Evolutionary conservation across 2,113 vertebrate species (phyloP), one percentile per base, ranked within the genome.

Genomic region (Bubo bubo): DNA sequence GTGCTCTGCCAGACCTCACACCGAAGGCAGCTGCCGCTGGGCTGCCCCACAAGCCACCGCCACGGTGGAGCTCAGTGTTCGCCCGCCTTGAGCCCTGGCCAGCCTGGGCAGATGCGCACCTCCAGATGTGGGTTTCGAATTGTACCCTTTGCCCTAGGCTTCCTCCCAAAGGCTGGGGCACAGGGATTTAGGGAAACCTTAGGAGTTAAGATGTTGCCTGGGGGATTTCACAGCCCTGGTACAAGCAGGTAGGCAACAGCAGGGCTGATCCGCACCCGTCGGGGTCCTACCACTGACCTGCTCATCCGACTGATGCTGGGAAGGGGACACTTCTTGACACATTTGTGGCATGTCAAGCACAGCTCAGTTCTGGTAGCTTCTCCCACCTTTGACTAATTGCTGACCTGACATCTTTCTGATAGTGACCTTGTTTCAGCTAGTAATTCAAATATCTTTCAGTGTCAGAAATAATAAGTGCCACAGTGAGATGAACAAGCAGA

Each of bases 401-500:
- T 93, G 96, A 96, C 98, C 98, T 96, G 98, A 98, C 98, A 97
- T 95, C 97, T 97, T 95, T 97, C 97, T 97, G 97, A 95, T 62
- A 94, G 96, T 98, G 98, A 98, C 97, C 98, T 98, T 97, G 97
- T 97, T 96, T 97, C 97, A 79, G 97, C 97, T 93, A 97, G 97
- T 97, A 97, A 98, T 97, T 97, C 97, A 96, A 97, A 95, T 97
- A 95, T 98, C 97, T 98, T 97, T 97, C 97, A 94, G 96, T 97
- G 98, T 98, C 98, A 98, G 97, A 97, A 98, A 96, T 98, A 98
- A 98, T 98, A 98, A 98, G 97, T 82, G 37, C 95, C 96, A 96
- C 96, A 86, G 76, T 20, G 95, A 98, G 97, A 98, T 97, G 98
- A 98, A 98, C 98, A 98, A 98, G 98, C 98, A 97, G 96, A 98